Conservation (phyloP, 2,113 vertebrate species). For the Periophthalmodon schlosseri region DNA sequence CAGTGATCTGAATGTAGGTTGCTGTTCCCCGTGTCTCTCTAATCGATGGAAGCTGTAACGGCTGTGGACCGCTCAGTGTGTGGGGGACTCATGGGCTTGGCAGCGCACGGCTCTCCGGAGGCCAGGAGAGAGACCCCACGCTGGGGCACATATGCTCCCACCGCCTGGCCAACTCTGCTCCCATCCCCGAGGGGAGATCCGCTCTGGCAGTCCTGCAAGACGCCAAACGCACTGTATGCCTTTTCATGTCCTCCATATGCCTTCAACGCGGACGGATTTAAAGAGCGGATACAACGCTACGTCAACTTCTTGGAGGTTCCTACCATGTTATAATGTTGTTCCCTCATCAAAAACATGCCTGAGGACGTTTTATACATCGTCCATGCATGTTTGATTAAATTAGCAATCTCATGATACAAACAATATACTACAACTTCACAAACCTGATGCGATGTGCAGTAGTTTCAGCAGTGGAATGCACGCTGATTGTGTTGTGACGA, state of each 20-base stretch:
- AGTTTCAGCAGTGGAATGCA: no score
- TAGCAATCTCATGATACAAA: no score
- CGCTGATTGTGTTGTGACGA: no score
- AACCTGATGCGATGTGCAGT: no score
- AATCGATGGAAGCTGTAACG: constrained; percentile 24
- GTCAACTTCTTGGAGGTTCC: no score
- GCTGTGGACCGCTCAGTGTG: constrained; percentile 19
- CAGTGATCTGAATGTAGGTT: constrained; percentile 18
- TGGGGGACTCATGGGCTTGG: constrained; percentile 33
- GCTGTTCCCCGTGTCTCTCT: constrained; percentile 11
- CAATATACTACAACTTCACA: no score
- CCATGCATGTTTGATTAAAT: no score
- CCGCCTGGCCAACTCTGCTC: constrained; percentile 39
- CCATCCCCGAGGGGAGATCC: constrained; percentile 24
- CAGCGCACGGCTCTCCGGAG: constrained; percentile 33
- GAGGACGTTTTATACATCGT: no score
- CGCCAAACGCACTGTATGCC: constrained; percentile 9
- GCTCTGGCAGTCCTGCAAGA: constrained; percentile 3
- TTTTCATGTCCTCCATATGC: constrained; percentile 2
- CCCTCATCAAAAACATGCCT: no score
- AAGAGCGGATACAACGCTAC: no score
- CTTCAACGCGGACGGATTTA: background rate
- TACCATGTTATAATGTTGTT: no score
- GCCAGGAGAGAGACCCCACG: constrained; percentile 29
- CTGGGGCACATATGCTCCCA: constrained; percentile 45